Evolutionary conservation across 2,888 invertebrate genomes (phyloP), one percentile per base, ranked within the genome.

Genomic region (Cephalotes varians): DNA sequence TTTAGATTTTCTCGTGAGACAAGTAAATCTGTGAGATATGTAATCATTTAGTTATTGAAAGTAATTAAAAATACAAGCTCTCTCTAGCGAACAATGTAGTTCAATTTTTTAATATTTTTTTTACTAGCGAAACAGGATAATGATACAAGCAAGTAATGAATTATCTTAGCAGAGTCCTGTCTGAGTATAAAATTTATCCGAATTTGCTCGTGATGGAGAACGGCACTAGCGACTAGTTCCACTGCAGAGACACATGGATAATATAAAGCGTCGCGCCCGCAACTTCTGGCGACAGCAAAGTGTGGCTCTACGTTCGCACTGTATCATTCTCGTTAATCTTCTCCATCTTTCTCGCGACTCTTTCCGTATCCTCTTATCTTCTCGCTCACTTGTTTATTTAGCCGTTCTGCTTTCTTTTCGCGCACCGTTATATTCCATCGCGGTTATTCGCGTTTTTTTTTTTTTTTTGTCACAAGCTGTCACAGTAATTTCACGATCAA

Each of bases 221-320:
- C 49, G 54, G 34, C 40, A 62, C 69, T 71, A 69, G 85, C 77
- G 34, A 64, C 62, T 83, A 77, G 79, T 83, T 85, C 60, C 51
- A 49, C 83, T 65, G 81, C 64, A 81, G 49, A 83, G 87, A 83
- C 87, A 67, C 65, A 47, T 79, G 84, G 84, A 81, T 84, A 81
- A 83, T 89, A 86, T 87, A 83, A 88, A 83, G 85, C 73, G 84
- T 77, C 79, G 34, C 58, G 73, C 49, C 64, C 64, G 81, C 83
- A 67, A 81, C 85, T 79, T 73, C 54, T 31, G 54, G 18, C 58
- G 21, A 62, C 73, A 65, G 56, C 34, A 34, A 49, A 72, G 37
- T 79, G 56, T 49, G 49, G 28, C 44, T 62, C 44, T 79, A 44
- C 40, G 44, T 44, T 84, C 54, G 64, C 34, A 58, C 60, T 58